Percentiles rank a stretch among this genome's conserved stretches.
Conservation (phyloP, 2,888 invertebrate genomes). For the Leucophora obtusa region DNA sequence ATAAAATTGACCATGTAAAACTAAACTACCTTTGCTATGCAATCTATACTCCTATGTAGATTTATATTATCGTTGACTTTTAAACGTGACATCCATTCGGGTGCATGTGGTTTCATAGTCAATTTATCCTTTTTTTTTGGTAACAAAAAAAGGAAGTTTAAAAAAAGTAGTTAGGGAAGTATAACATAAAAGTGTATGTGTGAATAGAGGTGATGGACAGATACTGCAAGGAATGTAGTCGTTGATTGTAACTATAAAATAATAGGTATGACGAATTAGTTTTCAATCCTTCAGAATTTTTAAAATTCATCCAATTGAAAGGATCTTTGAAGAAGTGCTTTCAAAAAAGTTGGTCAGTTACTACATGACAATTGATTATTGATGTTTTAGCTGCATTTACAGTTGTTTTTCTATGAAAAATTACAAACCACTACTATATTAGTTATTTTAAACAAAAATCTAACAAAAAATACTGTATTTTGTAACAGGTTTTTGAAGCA, state of each 20-base stretch:
- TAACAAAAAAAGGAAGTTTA: constrained; percentile 44
- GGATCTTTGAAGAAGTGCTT: no score
- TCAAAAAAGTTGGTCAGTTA: no score
- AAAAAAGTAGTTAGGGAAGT: constrained; percentile 25
- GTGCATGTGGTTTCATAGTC: constrained; percentile 78
- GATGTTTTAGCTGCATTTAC: no score
- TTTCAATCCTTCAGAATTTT: no score
- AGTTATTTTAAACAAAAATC: no score
- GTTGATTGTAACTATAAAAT: not conserved
- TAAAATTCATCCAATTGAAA: no score
- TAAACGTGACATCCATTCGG: constrained; percentile 84
- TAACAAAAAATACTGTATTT: no score
- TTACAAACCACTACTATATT: no score
- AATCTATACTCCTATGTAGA: constrained; percentile 88
- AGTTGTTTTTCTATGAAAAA: no score
- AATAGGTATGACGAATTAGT: no score
- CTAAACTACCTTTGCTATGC: constrained; percentile 74
- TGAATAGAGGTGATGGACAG: not conserved
- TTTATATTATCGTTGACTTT: constrained; percentile 81
- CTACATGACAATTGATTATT: no score
- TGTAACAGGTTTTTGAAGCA: no score
- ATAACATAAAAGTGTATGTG: constrained; percentile 19
- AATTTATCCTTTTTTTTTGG: constrained; percentile 70
- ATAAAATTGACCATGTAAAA: constrained; percentile 18
- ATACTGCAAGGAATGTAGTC: constrained; percentile 41